These are phyloP conservation scores for Marmota flaviventris DNA, from an alignment of 2,113 vertebrate genomes.

Conservation along the genomic window DNA sequence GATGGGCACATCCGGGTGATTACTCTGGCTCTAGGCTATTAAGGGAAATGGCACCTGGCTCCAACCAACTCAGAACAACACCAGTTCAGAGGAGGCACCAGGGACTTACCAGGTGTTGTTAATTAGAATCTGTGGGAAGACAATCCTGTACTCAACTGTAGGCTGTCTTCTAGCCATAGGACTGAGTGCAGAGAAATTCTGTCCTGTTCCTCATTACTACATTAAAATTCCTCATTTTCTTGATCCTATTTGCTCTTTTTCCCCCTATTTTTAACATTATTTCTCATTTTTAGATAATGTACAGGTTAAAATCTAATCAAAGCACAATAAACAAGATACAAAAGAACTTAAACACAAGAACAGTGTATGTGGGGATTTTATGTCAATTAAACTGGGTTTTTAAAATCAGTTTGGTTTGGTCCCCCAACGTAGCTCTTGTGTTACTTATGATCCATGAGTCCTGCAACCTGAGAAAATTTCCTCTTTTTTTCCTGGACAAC, in stretches of 20 bases:
- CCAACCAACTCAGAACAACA: background rate
- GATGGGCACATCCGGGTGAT: conserved; percentile 10
- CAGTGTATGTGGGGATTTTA: background rate
- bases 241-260: background rate
- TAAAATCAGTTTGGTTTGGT: background rate
- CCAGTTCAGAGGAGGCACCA: background rate
- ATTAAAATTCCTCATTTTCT: background rate
- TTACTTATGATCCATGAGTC: background rate
- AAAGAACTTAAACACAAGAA: no score
- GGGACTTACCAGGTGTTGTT: background rate
- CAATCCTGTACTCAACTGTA: background rate
- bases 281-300: background rate
- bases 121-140: background rate
- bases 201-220: background rate
- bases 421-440: background rate
- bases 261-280: background rate
- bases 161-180: background rate
- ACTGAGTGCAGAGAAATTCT: background rate
- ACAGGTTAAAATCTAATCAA: background rate
- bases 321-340: background rate
- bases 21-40: conserved; percentile 45
- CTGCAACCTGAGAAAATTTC: background rate
- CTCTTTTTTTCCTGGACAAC: background rate
- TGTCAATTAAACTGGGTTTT: background rate
- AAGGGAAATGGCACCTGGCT: conserved; percentile 45